phyloP scores from a whole-genome alignment of 2,113 vertebrate genomes.

The Tauraco erythrolophus region DNA sequence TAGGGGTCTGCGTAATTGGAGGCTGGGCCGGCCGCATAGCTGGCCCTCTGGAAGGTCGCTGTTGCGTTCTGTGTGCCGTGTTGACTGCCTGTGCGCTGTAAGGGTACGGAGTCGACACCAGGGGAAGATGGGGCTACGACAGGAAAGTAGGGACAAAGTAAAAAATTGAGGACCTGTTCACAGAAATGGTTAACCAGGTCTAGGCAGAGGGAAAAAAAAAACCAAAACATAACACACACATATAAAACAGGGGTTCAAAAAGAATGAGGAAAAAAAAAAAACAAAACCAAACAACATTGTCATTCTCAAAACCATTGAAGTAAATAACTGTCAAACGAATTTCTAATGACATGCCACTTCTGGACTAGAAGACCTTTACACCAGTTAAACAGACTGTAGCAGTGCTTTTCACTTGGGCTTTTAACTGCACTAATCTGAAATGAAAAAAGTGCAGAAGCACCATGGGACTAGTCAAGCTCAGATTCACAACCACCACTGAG shows the following conservation, averaged over 20 bases:
- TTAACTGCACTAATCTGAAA: background rate
- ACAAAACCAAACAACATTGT: constrained; percentile 66
- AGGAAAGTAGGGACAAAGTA: constrained; percentile 99
- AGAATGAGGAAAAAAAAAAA: constrained; percentile 70
- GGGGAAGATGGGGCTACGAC: constrained; percentile 98
- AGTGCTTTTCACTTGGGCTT: background rate
- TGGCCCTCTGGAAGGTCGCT: constrained; percentile 92
- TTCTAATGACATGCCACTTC: background rate
- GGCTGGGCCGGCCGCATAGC: constrained; percentile 90
- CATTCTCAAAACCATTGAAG: constrained; percentile 38
- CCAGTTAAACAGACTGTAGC: background rate
- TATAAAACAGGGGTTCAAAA: constrained; percentile 75
- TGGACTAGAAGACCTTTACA: background rate
- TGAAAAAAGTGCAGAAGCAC: background rate
- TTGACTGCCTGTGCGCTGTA: constrained; percentile 97
- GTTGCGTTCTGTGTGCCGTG: constrained; percentile 84
- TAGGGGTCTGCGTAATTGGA: constrained; percentile 94
- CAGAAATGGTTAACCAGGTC: constrained; percentile 92
- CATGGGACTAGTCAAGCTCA: background rate
- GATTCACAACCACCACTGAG: background rate
- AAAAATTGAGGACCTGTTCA: constrained; percentile 97
- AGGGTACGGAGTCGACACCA: constrained; percentile 98
- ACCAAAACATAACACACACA: constrained; percentile 58
- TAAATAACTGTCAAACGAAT: background rate
- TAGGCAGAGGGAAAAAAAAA: constrained; percentile 76